Conservation (phyloP, 30 jellyfish, hydroid and myxozoan genomes). For the Hydractinia symbiolongicarpus region DNA sequence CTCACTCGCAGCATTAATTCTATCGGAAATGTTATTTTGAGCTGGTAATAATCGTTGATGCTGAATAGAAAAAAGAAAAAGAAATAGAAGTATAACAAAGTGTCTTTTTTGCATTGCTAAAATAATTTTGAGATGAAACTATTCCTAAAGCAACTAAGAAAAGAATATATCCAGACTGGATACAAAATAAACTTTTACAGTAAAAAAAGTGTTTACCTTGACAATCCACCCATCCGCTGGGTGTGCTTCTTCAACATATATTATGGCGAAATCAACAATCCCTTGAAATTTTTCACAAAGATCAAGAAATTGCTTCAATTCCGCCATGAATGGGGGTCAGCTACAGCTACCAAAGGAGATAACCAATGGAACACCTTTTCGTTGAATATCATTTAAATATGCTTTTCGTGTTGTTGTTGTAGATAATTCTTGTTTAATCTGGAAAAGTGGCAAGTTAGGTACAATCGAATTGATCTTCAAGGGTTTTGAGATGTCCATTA, state of each 20-base stretch:
- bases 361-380: conserved; percentile 58
- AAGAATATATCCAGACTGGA: neutral
- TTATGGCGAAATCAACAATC: conserved; percentile 59
- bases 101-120: neutral
- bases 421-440: neutral
- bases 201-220: conserved; percentile 30
- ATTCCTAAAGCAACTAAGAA: neutral
- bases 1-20: conserved; percentile 40
- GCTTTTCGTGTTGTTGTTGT: neutral
- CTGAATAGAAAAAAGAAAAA: neutral
- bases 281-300: conserved; percentile 44
- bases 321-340: conserved; percentile 89
- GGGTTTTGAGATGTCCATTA: neutral
- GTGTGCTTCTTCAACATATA: conserved; percentile 89
- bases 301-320: conserved; percentile 51
- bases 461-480: neutral
- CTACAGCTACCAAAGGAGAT: conserved; percentile 82
- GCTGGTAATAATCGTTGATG: neutral
- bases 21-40: conserved; percentile 43
- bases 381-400: neutral
- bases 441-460: neutral
- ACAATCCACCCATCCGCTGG: conserved; percentile 72
- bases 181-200: neutral
- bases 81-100: neutral
- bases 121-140: neutral